Conservation (phyloP, 2,888 invertebrate genomes). For the Erannis defoliaria region DNA sequence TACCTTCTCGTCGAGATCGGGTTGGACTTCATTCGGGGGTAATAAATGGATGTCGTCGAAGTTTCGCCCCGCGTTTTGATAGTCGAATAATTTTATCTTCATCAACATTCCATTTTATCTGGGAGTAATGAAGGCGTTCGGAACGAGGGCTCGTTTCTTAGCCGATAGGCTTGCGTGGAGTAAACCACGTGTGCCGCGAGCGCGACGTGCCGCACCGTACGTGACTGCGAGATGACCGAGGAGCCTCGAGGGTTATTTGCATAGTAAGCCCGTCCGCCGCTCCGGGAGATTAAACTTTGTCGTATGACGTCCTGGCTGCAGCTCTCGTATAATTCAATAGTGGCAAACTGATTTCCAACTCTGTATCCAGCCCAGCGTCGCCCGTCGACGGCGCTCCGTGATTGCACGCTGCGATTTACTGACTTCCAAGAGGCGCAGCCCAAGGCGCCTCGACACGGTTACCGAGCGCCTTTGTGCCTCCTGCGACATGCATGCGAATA, state of each 20-base stretch:
- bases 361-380: slow-evolving; percentile 60
- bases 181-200: slow-evolving; percentile 38
- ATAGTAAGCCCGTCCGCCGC: slow-evolving; percentile 82
- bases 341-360: slow-evolving; percentile 82
- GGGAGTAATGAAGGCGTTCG: slow-evolving; percentile 64
- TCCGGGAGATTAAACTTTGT: slow-evolving; percentile 82
- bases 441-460: slow-evolving; percentile 61
- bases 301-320: slow-evolving; percentile 81
- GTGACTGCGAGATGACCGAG: slow-evolving; percentile 76
- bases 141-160: slow-evolving; percentile 23
- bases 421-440: slow-evolving; percentile 46
- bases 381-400: slow-evolving; percentile 51
- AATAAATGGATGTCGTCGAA: slow-evolving; percentile 76
- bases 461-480: slow-evolving; percentile 63
- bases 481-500: slow-evolving; percentile 60
- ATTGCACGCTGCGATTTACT: slow-evolving; percentile 56
- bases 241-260: slow-evolving; percentile 77
- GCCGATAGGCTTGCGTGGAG: slow-evolving; percentile 40
- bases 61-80: slow-evolving; percentile 74
- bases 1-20: slow-evolving; percentile 69
- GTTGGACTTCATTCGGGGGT: slow-evolving; percentile 70
- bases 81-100: slow-evolving; percentile 79
- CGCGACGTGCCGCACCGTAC: slow-evolving; percentile 63
- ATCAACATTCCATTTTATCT: slow-evolving; percentile 67
- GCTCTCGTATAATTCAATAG: slow-evolving; percentile 84